Evolutionary conservation across 2,113 vertebrate species (phyloP), one percentile per base, ranked within the genome.

Genomic region (Engystomops pustulosus): DNA sequence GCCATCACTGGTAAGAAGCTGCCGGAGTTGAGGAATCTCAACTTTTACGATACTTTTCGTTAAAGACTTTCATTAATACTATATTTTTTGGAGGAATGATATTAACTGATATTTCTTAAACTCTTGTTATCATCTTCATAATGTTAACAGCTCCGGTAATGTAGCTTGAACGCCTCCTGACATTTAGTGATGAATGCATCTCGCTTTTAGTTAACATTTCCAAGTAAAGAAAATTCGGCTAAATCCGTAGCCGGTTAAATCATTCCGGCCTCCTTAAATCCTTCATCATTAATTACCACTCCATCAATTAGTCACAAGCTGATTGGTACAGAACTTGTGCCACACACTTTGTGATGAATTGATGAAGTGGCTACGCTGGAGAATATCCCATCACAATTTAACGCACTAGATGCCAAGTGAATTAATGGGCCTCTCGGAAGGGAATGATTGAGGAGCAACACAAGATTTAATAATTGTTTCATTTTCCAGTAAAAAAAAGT

Each of bases 261-360:
- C 6, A 68, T 68, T 44, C 20, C 38, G 55, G 81, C 81, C 71
- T 65, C 32, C 45, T 67, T 77, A 68, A 68, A 84, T 76, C 72
- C 44, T 53, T 53, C 45, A 36, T 55, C 60, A 53, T 84, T 77
- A 84, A 84, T 84, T 77, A 49, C 30, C 58, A 68, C 72, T 38
- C 82, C 44, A 69, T 84, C 72, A 68, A 84, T 77, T 68, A 53
- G 72, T 76, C 72, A 62, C 55, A 75, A 76, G 55, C 55, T 76
- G 55, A 83, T 83, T 67, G 71, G 55, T 62, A 51, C 27, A 47
- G 36, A 49, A 34, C 18, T 75, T 47, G 34, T 17, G 8, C 55
- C 9, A 17, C 6, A 20, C 27, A 62, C 34, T 76, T 74, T 62
- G 81, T 75, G 81, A 83, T 83, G 65, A 65, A 83, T 83, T 75